phyloP scores from a whole-genome alignment of 2,113 vertebrate genomes.

The Tragelaphus scriptus region DNA sequence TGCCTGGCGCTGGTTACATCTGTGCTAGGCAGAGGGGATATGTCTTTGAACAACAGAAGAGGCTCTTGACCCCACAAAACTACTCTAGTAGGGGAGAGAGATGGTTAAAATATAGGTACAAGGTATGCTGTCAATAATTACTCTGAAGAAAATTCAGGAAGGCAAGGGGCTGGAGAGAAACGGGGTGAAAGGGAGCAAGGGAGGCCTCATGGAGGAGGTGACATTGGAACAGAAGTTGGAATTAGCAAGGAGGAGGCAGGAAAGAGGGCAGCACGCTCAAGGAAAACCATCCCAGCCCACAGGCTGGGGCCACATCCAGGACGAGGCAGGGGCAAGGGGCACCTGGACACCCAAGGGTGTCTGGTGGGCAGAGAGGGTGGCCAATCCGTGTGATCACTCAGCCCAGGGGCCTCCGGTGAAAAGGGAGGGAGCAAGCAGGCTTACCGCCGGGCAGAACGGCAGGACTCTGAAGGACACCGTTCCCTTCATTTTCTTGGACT shows the following conservation, averaged over 20 bases:
- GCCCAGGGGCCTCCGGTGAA: not conserved
- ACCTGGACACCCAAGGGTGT: not conserved
- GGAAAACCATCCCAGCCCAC: not conserved
- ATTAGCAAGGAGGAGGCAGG: not conserved
- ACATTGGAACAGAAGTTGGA: not conserved
- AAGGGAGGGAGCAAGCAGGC: not conserved
- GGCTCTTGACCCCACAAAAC: not conserved
- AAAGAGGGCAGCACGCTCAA: not conserved
- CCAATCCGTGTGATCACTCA: accelerated
- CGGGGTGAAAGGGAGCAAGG: not conserved
- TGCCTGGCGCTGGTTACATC: not conserved
- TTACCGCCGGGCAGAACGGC: not conserved
- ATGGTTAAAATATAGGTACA: not conserved
- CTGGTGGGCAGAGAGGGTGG: not conserved
- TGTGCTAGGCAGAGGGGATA: not conserved
- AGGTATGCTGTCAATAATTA: not conserved
- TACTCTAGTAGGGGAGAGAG: not conserved
- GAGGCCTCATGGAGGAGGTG: not conserved
- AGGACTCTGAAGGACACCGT: not conserved
- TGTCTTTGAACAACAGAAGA: not conserved
- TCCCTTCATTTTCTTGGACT: not conserved
- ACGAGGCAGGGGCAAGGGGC: not conserved
- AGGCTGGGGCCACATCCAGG: not conserved
- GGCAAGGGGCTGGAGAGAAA: not conserved
- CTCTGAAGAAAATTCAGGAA: not conserved